Percentiles rank a stretch among this genome's conserved stretches.
phyloP scores from a whole-genome alignment of 2,888 invertebrate species.

The Cephonodes hylas region DNA sequence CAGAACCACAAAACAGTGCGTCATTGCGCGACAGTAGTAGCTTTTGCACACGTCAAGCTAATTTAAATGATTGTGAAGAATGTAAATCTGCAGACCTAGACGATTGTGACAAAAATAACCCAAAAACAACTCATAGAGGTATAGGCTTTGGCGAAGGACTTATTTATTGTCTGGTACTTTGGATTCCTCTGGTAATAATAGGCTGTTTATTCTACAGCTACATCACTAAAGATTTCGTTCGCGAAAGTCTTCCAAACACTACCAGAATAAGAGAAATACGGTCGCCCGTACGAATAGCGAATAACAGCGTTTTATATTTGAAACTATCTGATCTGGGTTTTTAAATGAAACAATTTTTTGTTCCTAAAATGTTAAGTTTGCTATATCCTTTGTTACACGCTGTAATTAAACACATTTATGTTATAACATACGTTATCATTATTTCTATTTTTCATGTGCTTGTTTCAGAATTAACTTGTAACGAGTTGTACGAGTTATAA shows the following conservation, averaged over 20 bases:
- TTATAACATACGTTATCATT: background rate
- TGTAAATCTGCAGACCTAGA: slow-evolving; percentile 12
- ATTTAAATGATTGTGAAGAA: background rate
- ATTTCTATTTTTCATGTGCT: background rate
- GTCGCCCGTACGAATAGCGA: slow-evolving; percentile 8
- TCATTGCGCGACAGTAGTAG: background rate
- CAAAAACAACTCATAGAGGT: slow-evolving; percentile 23
- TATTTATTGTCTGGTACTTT: slow-evolving; percentile 51
- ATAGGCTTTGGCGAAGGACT: slow-evolving; percentile 49
- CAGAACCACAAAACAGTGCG: background rate
- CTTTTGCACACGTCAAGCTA: background rate
- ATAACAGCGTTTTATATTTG: slow-evolving; percentile 29
- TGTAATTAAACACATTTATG: background rate
- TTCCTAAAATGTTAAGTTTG: slow-evolving; percentile 18
- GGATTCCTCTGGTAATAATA: slow-evolving; percentile 53
- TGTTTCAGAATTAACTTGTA: background rate
- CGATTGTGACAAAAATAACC: slow-evolving; percentile 4
- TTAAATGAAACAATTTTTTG: slow-evolving; percentile 29
- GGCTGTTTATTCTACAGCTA: slow-evolving; percentile 44
- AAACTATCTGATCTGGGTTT: slow-evolving; percentile 60
- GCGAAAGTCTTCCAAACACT: background rate
- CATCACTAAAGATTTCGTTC: slow-evolving; percentile 38
- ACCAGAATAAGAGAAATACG: background rate
- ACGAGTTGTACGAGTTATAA: slow-evolving; percentile 21
- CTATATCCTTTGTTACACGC: background rate